Evolutionary conservation across 2,113 vertebrate genomes (phyloP).

Genomic region (Takifugu bimaculatus): DNA sequence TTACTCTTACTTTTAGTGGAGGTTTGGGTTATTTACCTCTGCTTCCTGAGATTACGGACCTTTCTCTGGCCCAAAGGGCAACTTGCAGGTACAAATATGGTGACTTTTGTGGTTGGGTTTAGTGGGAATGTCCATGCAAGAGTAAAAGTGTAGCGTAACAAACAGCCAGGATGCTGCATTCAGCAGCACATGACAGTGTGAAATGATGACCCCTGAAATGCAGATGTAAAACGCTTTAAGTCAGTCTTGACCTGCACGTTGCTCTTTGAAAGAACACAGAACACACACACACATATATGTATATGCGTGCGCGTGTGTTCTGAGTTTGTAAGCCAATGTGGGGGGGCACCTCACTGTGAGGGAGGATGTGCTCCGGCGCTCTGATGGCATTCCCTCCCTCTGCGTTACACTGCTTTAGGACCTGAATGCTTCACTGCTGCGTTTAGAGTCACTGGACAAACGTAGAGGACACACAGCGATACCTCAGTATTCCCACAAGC

Average conservation of each 20-base stretch:
- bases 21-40: constrained; percentile 43
- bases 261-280: too few relatives aligned
- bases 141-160: too few relatives aligned
- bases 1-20: constrained; percentile 19
- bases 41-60: neutral
- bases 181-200: too few relatives aligned
- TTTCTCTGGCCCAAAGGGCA: too few relatives aligned
- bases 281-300: too few relatives aligned
- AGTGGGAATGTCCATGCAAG: neutral
- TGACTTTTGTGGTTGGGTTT: too few relatives aligned
- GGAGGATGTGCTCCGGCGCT: constrained; percentile 7
- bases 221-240: too few relatives aligned
- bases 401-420: constrained; percentile 11
- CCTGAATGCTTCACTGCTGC: constrained; percentile 48
- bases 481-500: constrained; percentile 56
- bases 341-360: neutral
- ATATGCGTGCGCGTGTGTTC: too few relatives aligned
- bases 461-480: constrained; percentile 39
- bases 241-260: too few relatives aligned
- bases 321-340: neutral
- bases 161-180: too few relatives aligned
- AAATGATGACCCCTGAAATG: too few relatives aligned
- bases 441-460: constrained; percentile 8
- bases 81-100: too few relatives aligned
- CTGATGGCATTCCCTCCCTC: constrained; percentile 5